Base-by-base conservation (phyloP, 2,888 invertebrate species). In the Uropetala carovei region DNA sequence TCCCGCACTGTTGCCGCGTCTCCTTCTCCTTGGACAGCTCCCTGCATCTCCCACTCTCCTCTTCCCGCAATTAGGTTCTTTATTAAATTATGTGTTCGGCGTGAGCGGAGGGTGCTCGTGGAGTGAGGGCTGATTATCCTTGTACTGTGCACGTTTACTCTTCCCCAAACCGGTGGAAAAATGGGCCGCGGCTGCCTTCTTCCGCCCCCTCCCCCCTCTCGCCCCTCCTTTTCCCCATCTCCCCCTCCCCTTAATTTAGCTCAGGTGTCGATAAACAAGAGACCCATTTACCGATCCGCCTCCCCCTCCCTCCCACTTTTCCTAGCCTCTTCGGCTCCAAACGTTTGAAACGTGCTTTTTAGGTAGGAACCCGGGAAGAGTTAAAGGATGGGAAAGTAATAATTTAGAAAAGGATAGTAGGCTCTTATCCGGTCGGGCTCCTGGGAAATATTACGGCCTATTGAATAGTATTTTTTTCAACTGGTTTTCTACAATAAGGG, bases 51-150 rank as follows among this genome's bases (percentile, higher is more conserved):
- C 58, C 22, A 14, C 3, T 59, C 0, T 16, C 59, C 75, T 27
- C 86, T 59, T 60, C 86, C 30, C 86, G 86, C 86, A 86, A 86
- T 86, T 60, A 86, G 86, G 60, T 60, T 60, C 86, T 86, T 86
- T 86, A 86, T 86, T 86, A 86, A 86, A 86, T 86, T 86, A 86
- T 86, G 86, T 86, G 86, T 86, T 60, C 86, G 86, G 86, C 27
- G 86, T 86, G 86, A 86, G 60, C 59, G 86, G 85, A n/a, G 57
- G 85, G n/a, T 56, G 59, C 58, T 30, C 85, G 27, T 59, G 85
- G 86, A 59, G 27, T 58, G 86, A 59, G 27, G 16, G 14, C 27
- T 60, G 86, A 86, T 60, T 86, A 60, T 86, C 86, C 86, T 22
- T 27, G 22, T 58, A 22, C 14, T 85, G 59, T 58, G 22, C 86